Base-by-base conservation (phyloP, 2,888 invertebrate species). In the Coecobrya sp. region DNA sequence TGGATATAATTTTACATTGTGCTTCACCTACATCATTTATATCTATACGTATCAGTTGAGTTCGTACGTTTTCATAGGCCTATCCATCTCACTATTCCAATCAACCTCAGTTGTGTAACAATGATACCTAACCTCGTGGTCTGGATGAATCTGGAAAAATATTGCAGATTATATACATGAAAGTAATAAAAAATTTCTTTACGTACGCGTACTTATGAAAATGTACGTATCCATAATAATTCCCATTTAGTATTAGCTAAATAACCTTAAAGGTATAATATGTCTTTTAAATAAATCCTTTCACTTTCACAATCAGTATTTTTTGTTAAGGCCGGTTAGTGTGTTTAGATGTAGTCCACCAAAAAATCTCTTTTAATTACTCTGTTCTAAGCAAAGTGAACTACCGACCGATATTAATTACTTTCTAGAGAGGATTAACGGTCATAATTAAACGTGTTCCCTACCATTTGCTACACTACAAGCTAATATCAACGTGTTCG, bases 351-450 rank as follows among this genome's bases (percentile, higher is more conserved):
- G 27, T 52, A 27, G 25, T 49, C 52, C 55, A 11, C 16, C 25
- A 7, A 49, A 49, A 52, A 27, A 79, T 79, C 27, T 52, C 79
- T 19, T 76, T 52, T 79, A 49, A 52, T 79, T 52, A 52, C 55
- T 27, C 30, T 52, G 16, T 52, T 55, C 27, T 49, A 52, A 76
- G 45, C 76, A 76, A 76, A 49, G 27, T 79, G 49, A 49, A 42
- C 73, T 73, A 73, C 73, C 42, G 45, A 73, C 42, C 42, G 4
- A 73, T 73, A 73, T 73, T 73, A 73, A 73, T 73, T 73, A 73
- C 73, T 73, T 45, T 68, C 42, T 52, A 49, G 55, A 55, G 27
- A 79, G 79, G 79, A 79, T 79, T 79, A 52, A 79, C 49, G 49
- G 79, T 16, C 52, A 22, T 79, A 79, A 79, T 79, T 79, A 79